These are phyloP conservation scores for Drosophila nr. perissopoda DNA, from an alignment of 2,888 invertebrate genomes.

Conservation along the genomic window DNA sequence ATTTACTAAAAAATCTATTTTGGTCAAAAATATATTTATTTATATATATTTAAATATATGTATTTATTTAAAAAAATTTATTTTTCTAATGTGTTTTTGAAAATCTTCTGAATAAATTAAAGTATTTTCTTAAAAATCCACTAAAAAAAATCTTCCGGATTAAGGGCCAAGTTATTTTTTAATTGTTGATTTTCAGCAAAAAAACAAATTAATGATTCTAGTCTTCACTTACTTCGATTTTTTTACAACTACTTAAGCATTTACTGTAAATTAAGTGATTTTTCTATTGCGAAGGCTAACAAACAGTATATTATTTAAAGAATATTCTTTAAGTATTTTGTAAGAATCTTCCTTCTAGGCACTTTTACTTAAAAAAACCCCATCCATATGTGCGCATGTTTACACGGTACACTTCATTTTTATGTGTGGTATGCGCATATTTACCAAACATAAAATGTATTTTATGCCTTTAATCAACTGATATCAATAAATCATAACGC, in stretches of 20 bases:
- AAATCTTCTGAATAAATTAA: background rate
- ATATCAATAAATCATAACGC: slow-evolving; percentile 63
- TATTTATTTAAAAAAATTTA: background rate
- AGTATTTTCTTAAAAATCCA: background rate
- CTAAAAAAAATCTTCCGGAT: background rate
- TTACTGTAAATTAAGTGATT: background rate
- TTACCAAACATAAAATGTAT: slow-evolving; percentile 33
- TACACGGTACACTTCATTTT: background rate
- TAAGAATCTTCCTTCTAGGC: background rate
- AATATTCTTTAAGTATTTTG: background rate
- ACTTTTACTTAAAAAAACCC: background rate
- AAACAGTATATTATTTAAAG: background rate
- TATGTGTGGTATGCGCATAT: slow-evolving; percentile 37
- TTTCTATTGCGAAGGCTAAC: background rate
- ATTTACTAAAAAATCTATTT: too few relatives aligned
- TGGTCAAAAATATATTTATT: background rate
- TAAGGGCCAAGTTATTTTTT: background rate
- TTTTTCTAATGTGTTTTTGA: background rate
- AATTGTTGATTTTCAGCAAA: background rate
- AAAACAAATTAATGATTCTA: background rate
- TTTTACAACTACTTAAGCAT: background rate
- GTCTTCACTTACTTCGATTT: background rate
- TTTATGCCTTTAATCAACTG: slow-evolving; percentile 38
- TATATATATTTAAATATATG: too few relatives aligned
- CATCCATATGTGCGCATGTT: background rate